A percentile compares a stretch with the other conserved stretches of the same genome.
Conservation (phyloP, 2,113 vertebrate genomes). For the Illadopsis cleaveri region DNA sequence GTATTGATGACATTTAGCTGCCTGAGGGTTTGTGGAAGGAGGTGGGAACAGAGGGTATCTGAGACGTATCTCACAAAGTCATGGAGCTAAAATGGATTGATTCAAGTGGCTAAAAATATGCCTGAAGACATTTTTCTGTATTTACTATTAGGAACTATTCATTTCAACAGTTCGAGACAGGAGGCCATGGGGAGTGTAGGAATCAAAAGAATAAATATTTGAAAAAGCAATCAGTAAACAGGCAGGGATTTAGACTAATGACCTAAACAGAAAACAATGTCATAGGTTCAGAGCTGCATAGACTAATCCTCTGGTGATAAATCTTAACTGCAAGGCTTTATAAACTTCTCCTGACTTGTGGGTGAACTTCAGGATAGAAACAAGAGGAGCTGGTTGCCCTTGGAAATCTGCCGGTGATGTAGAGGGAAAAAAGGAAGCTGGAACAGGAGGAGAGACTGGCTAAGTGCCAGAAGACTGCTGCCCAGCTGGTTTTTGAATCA, state of each 20-base stretch:
- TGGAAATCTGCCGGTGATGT: neutral
- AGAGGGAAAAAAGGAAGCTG: neutral
- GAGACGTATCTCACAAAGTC: neutral
- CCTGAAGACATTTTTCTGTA: neutral
- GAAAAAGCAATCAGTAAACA: conserved; percentile 10
- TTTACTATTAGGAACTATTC: neutral
- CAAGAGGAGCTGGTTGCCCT: neutral
- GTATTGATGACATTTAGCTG: neutral
- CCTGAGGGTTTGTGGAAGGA: neutral
- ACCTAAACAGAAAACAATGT: conserved; percentile 21
- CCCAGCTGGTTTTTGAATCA: neutral
- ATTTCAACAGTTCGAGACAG: neutral
- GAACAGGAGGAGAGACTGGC: neutral
- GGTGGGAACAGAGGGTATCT: neutral
- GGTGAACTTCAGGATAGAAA: neutral
- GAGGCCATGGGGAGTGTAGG: neutral
- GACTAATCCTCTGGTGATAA: conserved; percentile 16
- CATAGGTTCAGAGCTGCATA: neutral
- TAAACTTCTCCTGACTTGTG: neutral
- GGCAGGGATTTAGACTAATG: conserved; percentile 3
- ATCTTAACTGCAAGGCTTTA: conserved; percentile 7
- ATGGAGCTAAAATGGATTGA: neutral
- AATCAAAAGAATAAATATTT: conserved; percentile 37
- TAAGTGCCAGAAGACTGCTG: neutral
- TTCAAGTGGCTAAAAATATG: neutral